These are phyloP conservation scores for Apoda limacodes DNA, from an alignment of 2,888 invertebrate species.

Conservation along the genomic window DNA sequence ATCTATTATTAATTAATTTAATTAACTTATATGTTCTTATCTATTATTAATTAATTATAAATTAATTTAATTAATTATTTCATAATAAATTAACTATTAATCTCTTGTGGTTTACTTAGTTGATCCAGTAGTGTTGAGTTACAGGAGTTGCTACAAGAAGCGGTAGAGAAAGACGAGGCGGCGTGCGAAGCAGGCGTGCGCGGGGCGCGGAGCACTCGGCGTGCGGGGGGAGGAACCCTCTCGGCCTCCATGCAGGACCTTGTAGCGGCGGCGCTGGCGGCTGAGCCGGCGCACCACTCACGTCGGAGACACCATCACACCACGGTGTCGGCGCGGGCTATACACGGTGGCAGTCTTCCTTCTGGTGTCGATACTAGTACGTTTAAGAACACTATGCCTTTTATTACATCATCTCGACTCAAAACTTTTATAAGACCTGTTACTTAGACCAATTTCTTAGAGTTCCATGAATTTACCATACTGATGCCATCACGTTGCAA, in stretches of 20 bases:
- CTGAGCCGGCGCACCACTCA: slow-evolving; percentile 36
- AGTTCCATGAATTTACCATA: too few species aligned
- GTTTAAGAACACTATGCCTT: too few species aligned
- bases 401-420: too few species aligned
- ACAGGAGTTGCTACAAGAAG: slow-evolving; percentile 81
- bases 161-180: slow-evolving; percentile 79
- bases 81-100: too few species aligned
- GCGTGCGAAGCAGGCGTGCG: slow-evolving; percentile 38
- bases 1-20: too few species aligned
- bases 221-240: slow-evolving; percentile 44
- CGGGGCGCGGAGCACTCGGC: slow-evolving; percentile 44
- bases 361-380: slow-evolving; percentile 59
- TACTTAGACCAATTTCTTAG: too few species aligned
- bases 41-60: too few species aligned
- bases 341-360: slow-evolving; percentile 61
- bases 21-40: too few species aligned
- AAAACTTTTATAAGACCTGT: too few species aligned
- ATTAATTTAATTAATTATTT: too few species aligned
- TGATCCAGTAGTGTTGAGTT: slow-evolving; percentile 2
- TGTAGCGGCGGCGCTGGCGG: slow-evolving; percentile 56
- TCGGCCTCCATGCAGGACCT: slow-evolving; percentile 71
- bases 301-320: slow-evolving; percentile 31
- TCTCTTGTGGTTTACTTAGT: too few species aligned
- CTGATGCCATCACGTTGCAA: too few species aligned
- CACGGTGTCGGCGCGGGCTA: slow-evolving; percentile 50